Percentiles rank a stretch among this genome's conserved stretches.
These are phyloP conservation scores for Pachycephus smyrnensis DNA, from an alignment of 2,888 invertebrate genomes.

Conservation along the genomic window DNA sequence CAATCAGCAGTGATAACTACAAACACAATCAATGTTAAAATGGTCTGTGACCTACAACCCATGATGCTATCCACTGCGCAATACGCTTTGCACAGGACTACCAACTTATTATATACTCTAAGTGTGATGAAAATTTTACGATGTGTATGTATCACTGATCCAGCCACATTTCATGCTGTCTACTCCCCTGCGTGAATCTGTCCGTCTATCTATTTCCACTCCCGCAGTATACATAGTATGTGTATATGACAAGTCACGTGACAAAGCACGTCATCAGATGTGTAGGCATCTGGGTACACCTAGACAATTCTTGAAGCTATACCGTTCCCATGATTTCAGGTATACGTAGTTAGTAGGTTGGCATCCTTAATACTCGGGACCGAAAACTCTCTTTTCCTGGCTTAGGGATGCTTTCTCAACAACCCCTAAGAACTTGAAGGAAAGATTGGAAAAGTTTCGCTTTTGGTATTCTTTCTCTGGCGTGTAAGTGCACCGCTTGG, in stretches of 20 bases:
- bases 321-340: not conserved
- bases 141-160: not conserved
- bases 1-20: slow-evolving; percentile 36
- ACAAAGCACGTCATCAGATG: no score
- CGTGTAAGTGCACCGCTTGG: not conserved
- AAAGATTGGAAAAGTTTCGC: not conserved
- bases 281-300: not conserved
- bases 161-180: not conserved
- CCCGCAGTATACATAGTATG: not conserved
- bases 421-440: not conserved
- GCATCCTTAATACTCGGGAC: not conserved
- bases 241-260: no score
- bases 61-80: not conserved
- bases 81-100: not conserved
- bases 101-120: not conserved
- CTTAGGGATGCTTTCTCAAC: not conserved
- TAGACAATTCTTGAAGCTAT: not conserved
- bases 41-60: slow-evolving; percentile 4
- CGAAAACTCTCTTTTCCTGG: not conserved
- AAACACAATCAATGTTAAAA: slow-evolving; percentile 28
- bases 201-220: not conserved
- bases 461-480: not conserved
- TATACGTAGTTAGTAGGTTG: not conserved
- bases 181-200: not conserved
- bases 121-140: not conserved